A percentile compares a stretch with the other conserved stretches of the same genome.
phyloP scores from a whole-genome alignment of 2,797 vertebrate genomes.

The Chanos chanos region DNA sequence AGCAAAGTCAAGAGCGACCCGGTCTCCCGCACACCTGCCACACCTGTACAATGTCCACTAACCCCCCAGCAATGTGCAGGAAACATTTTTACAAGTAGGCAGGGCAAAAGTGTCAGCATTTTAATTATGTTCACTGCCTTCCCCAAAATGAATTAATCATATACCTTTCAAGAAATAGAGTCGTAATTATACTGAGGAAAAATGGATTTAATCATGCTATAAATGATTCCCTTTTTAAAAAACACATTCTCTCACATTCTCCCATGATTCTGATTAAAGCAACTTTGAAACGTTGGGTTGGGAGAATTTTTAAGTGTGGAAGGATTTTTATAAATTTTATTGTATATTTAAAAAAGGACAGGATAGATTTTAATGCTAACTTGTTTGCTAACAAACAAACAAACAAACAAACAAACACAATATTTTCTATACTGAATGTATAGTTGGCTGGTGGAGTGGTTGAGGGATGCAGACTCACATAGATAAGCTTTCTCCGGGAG shows the following conservation, averaged over 20 bases:
- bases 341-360: background rate
- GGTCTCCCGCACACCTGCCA: background rate
- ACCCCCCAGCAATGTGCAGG: slow-evolving; percentile 27
- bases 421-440: background rate
- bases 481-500: slow-evolving; percentile 10
- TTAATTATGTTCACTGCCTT: slow-evolving; percentile 48
- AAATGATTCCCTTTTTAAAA: slow-evolving; percentile 37
- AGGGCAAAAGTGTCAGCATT: slow-evolving; percentile 42
- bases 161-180: slow-evolving; percentile 35
- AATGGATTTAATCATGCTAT: slow-evolving; percentile 50
- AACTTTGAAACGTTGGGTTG: too few species aligned
- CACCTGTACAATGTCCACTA: slow-evolving; percentile 8
- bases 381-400: too few species aligned
- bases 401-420: too few species aligned
- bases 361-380: too few species aligned
- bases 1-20: slow-evolving; percentile 12
- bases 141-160: slow-evolving; percentile 48
- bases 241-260: slow-evolving; percentile 35
- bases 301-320: too few species aligned
- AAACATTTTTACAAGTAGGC: slow-evolving; percentile 30
- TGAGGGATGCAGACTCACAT: background rate
- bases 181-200: slow-evolving; percentile 46
- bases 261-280: slow-evolving; percentile 22
- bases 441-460: background rate
- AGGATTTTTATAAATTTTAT: too few species aligned